These are phyloP conservation scores for Pyrrhosoma nymphula DNA, from an alignment of 2,888 invertebrate genomes.

Conservation along the genomic window DNA sequence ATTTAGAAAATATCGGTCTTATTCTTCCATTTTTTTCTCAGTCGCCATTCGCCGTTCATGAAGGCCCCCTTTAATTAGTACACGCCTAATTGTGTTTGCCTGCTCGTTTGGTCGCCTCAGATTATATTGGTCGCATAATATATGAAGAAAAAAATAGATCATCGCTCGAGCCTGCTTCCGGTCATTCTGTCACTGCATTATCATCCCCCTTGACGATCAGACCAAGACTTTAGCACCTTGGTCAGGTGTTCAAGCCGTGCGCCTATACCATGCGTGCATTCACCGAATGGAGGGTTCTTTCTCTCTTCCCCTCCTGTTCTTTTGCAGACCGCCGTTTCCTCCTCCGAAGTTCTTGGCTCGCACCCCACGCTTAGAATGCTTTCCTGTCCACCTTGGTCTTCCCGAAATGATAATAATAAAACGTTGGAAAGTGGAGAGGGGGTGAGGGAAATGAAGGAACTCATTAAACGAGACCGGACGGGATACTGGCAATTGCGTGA, in stretches of 20 bases:
- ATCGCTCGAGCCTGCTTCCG: conserved; percentile 15
- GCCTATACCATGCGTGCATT: no score
- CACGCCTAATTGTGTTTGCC: neutral
- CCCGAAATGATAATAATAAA: conserved; percentile 41
- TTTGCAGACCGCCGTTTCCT: neutral
- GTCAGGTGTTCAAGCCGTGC: neutral
- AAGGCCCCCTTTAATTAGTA: neutral
- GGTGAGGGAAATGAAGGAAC: neutral
- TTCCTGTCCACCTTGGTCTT: neutral
- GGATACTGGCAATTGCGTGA: conserved; percentile 1
- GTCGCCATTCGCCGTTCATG: neutral
- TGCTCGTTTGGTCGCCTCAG: neutral
- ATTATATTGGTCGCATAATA: conserved; percentile 25
- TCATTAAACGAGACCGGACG: conserved; percentile 45
- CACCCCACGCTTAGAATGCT: neutral
- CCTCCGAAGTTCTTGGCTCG: no score
- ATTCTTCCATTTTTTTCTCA: neutral
- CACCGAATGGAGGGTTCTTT: neutral
- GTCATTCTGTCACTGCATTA: neutral
- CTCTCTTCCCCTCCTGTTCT: neutral
- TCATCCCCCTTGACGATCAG: neutral
- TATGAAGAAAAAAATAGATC: neutral
- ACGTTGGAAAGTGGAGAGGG: neutral
- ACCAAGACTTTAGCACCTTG: neutral
- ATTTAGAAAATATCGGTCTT: neutral